Base-by-base conservation (phyloP, 2,888 invertebrate genomes). In the Caenorhabditis sp. region DNA sequence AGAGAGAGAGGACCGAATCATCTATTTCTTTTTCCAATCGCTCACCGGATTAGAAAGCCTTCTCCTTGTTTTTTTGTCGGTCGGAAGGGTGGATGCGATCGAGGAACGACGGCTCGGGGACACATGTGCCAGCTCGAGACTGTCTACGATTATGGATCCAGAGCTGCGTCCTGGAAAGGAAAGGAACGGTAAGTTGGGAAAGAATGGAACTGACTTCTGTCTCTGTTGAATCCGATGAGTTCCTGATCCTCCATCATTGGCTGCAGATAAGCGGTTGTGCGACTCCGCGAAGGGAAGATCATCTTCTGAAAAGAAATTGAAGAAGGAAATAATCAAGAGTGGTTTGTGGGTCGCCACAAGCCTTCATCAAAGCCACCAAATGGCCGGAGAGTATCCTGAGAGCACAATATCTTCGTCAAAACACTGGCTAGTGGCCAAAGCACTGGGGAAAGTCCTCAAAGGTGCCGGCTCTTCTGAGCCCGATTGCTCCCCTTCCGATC, bases 241-340 rank as follows among this genome's bases (percentile, higher is more conserved):
- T 76, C 76, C 32, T 76, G 76, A 45, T 76, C 76, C 30, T 76
- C 76, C 26, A 58, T 20, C 70, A 76, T 76, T n/a, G 76, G 62
- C 24, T 63, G 76, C 20, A 76, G 30, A 17, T 56, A 58, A 2
- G 70, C 48, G 20, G 56, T 56, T 15, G 58, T 53, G 7, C 74
- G 62, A 27, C 43, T 63, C 53, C 76, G 35, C 22, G 75, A 75
- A 5, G 63, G 73, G 45, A 65, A 73, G 20, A 59, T 53, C 48
- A 61, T 61, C 22, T 74, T 74, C 73, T 74, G 59, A 43, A 63
- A 46, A n/a, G 27, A 26, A 53, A 39, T 43, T 56, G 56, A 17
- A 22, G 20, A 5, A 3, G 32, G 8, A 35, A 22, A 22, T 1
- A 53, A 37, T 20, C 2, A 22, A 22, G 15, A 41, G 13, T 39